Base-by-base conservation (phyloP, 2,888 invertebrate species). In the Drosophila mayaguana region DNA sequence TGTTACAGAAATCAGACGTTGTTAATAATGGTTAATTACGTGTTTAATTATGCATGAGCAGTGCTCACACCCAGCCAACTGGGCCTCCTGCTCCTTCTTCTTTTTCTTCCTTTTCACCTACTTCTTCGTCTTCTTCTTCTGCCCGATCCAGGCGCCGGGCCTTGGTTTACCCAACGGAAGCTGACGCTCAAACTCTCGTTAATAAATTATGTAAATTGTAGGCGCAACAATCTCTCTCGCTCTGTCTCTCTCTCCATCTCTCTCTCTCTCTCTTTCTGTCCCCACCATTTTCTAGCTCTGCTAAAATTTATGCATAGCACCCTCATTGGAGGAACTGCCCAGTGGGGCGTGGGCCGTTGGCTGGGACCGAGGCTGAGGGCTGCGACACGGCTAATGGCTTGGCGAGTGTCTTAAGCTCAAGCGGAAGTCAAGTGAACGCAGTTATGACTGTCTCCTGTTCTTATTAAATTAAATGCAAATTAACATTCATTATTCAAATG, bases 21-120 rank as follows among this genome's bases (percentile, higher is more conserved):
- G 82, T 87, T 87, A 87, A 86, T 86, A 88, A 86, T 86, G 88
- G 88, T 86, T 88, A 86, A 86, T 86, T 86, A 86, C 88, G 86
- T 86, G 86, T 88, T 86, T 88, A 86, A 86, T 86, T 86, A 86
- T 88, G 88, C 86, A 86, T 83, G 80, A 78, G 86, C 60, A 80
- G 40, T 62, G 57, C 75, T 67, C 75, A 46, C 70, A 73, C 68
- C 59, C 66, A 14, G n/a, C 40, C 12, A 40, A 20, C 40, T 40
- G 38, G 18, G 54, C 40, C 36, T 22, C 1, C 53, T 53, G 9
- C 16, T 7, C 1, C 48, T 4, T 28, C 50, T 1, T 9, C 28
- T 28, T 11, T 3, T 25, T 38, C 63, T 54, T 43, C 36, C 3
- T 16, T 34, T 22, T 20, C 34, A 6, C 6, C 14, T 34, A 34